Conservation (phyloP, 2,113 vertebrate genomes). For the Athene noctua region DNA sequence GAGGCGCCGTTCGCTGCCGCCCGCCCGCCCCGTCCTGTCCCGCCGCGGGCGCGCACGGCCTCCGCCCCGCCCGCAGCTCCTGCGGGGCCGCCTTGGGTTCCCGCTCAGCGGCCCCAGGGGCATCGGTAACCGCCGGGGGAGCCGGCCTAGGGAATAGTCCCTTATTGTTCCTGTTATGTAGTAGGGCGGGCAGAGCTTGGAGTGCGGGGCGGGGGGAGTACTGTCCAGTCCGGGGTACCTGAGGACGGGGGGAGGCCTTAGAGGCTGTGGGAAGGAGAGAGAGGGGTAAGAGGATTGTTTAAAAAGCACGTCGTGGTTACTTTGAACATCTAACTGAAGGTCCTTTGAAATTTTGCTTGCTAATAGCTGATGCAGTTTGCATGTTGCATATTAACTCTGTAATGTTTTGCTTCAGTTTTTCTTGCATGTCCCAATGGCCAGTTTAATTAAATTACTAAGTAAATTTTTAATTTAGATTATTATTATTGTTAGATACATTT, state of each 20-base stretch:
- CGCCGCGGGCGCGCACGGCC: not conserved
- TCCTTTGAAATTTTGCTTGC: not conserved
- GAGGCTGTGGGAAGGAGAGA: not conserved
- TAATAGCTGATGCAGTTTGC: not conserved
- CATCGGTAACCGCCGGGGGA: not conserved
- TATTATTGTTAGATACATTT: not conserved
- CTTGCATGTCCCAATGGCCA: fast-evolving
- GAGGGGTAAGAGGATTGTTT: not conserved
- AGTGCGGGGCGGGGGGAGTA: not conserved
- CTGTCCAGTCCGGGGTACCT: fast-evolving
- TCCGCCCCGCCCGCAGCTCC: not conserved
- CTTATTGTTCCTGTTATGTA: too few species aligned
- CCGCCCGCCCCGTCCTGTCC: not conserved
- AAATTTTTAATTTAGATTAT: not conserved
- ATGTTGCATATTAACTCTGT: not conserved
- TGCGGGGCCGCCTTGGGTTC: not conserved
- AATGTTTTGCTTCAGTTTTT: not conserved
- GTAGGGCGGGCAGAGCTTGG: not conserved
- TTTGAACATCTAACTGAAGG: not conserved
- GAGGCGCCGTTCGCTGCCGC: not conserved
- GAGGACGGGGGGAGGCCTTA: not conserved
- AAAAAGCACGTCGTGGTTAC: fast-evolving
- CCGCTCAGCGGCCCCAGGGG: not conserved
- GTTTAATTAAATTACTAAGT: not conserved
- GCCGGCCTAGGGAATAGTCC: fast-evolving